phyloP scores from a whole-genome alignment of 2,113 vertebrate genomes.

The Puffinus mauretanicus region DNA sequence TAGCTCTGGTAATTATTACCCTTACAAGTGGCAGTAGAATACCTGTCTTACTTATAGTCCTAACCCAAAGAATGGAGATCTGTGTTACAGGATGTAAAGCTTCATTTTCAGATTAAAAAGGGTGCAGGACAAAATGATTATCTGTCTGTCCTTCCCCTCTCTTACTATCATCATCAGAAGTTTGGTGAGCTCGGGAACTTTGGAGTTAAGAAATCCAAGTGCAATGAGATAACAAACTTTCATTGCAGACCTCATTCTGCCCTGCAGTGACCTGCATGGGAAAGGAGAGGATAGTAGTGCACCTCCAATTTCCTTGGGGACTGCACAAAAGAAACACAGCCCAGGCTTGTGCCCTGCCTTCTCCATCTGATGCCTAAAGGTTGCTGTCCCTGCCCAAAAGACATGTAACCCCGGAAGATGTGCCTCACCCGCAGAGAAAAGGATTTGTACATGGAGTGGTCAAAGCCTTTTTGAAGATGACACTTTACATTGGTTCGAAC shows the following conservation, averaged over 20 bases:
- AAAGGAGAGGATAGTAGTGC: background rate
- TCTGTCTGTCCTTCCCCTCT: background rate
- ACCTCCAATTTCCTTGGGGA: background rate
- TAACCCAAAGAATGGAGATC: background rate
- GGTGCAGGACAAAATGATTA: background rate
- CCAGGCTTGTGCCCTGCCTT: background rate
- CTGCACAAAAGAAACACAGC: background rate
- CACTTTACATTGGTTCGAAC: background rate
- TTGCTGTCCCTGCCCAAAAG: background rate
- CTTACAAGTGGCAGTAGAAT: background rate
- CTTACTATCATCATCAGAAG: background rate
- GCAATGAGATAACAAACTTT: background rate
- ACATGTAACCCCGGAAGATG: background rate
- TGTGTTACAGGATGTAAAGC: background rate
- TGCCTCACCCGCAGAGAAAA: background rate
- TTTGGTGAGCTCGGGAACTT: background rate
- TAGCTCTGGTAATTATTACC: slow-evolving; percentile 45
- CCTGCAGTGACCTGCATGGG: background rate
- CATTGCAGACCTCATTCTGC: background rate
- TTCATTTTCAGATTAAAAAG: background rate
- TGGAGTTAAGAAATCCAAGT: background rate
- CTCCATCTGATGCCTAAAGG: background rate
- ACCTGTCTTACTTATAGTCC: background rate
- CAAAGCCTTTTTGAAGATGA: background rate
- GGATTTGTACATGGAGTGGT: background rate